Percentiles rank a stretch among this genome's conserved stretches.
Conservation (phyloP, 2,888 invertebrate species). For the Dicranocentrus wangi region DNA sequence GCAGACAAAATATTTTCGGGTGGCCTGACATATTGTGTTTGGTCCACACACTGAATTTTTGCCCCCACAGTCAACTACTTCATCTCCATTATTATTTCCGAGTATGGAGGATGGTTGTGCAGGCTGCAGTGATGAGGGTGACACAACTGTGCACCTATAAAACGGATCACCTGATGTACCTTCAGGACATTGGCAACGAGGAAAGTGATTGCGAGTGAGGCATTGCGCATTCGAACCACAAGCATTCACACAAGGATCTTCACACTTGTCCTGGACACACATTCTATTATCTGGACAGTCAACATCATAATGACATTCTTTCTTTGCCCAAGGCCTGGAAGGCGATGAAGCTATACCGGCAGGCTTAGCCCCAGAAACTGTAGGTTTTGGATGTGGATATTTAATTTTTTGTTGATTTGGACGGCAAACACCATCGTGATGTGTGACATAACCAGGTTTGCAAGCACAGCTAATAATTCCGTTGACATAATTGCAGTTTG, state of each 20-base stretch:
- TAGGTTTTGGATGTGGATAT: background rate
- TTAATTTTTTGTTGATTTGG: conserved; percentile 9
- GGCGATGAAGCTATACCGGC: background rate
- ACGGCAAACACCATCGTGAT: conserved; percentile 36
- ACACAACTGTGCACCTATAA: conserved; percentile 22
- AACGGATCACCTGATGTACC: conserved; percentile 55
- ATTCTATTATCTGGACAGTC: conserved; percentile 49
- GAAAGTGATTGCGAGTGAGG: conserved; percentile 49
- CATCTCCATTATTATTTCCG: background rate
- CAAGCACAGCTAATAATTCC: conserved; percentile 49
- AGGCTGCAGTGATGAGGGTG: conserved; percentile 16
- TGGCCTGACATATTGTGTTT: conserved; percentile 52
- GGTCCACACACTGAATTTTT: conserved; percentile 55
- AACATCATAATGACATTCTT: conserved; percentile 49
- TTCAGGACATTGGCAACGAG: conserved; percentile 47
- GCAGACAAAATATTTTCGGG: conserved; percentile 49
- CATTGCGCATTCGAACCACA: conserved; percentile 43
- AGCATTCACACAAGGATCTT: conserved; percentile 51
- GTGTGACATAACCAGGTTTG: conserved; percentile 32
- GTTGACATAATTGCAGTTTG: conserved; percentile 44
- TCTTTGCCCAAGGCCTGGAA: background rate
- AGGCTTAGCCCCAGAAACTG: too few relatives aligned
- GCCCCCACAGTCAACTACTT: conserved; percentile 36
- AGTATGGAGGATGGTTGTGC: background rate
- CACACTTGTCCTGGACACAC: conserved; percentile 53